These are phyloP conservation scores for Slavum lentiscoides DNA, from an alignment of 2,888 invertebrate genomes.

Conservation along the genomic window DNA sequence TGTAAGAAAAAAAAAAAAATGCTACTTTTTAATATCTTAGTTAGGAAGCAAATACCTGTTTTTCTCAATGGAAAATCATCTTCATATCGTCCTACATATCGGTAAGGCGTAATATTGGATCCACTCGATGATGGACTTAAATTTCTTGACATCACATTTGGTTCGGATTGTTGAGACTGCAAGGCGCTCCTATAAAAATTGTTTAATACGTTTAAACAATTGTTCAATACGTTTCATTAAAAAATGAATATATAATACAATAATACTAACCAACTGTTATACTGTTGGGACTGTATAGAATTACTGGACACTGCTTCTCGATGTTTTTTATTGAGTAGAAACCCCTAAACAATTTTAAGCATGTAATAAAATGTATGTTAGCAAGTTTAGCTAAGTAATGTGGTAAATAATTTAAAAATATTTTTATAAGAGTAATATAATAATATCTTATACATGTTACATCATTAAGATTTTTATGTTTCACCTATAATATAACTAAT, in stretches of 20 bases:
- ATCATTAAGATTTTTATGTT: too few species aligned
- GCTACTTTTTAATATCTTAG: slow-evolving; percentile 40
- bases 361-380: background rate
- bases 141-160: slow-evolving; percentile 53
- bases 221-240: background rate
- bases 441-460: too few species aligned
- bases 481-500: too few species aligned
- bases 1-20: background rate
- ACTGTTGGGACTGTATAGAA: slow-evolving; percentile 66
- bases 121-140: slow-evolving; percentile 53
- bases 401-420: background rate
- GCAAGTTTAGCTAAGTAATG: background rate
- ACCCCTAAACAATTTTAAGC: slow-evolving; percentile 65
- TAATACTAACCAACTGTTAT: slow-evolving; percentile 73
- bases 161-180: slow-evolving; percentile 54
- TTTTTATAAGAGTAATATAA: background rate
- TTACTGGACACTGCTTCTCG: slow-evolving; percentile 71
- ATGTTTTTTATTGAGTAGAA: slow-evolving; percentile 79
- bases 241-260: background rate
- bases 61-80: slow-evolving; percentile 91
- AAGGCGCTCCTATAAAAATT: slow-evolving; percentile 53
- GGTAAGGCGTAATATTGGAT: slow-evolving; percentile 60
- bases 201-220: background rate
- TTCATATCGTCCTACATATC: slow-evolving; percentile 64
- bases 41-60: slow-evolving; percentile 73